Evolutionary conservation across 2,888 invertebrate genomes (phyloP).

Genomic region (Pollenia amentaria): DNA sequence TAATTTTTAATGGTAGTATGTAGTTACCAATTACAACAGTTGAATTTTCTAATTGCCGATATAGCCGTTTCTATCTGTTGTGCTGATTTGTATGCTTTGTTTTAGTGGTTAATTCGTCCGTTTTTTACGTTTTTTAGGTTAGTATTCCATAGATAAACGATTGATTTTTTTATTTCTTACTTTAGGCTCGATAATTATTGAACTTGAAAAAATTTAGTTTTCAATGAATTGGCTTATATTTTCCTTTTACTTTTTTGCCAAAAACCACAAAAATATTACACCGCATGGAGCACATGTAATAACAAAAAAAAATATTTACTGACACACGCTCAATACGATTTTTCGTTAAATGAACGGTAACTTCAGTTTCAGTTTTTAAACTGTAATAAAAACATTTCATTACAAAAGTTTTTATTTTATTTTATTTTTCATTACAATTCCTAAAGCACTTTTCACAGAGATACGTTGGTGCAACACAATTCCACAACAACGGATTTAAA

Average conservation of each 20-base stretch:
- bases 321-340: constrained; percentile 24
- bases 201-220: background rate
- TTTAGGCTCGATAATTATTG: no score
- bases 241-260: constrained; percentile 5
- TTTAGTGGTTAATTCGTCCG: no score
- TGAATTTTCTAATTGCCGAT: background rate
- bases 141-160: constrained; percentile 63
- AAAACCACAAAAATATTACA: constrained; percentile 15
- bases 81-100: constrained; percentile 5
- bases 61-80: constrained; percentile 12
- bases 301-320: constrained; percentile 27
- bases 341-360: constrained; percentile 14
- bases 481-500: background rate
- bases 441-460: constrained; percentile 22
- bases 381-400: constrained; percentile 54
- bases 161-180: constrained; percentile 53
- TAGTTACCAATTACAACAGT: background rate
- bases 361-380: constrained; percentile 46
- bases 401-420: constrained; percentile 49
- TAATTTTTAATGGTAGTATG: background rate
- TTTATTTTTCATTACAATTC: constrained; percentile 41
- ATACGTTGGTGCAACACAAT: constrained; percentile 34
- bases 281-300: constrained; percentile 60
- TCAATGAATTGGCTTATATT: constrained; percentile 18
- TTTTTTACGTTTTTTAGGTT: constrained; percentile 57